phyloP scores from a whole-genome alignment of 2,113 vertebrate genomes.

The Acrocephalus arundinaceus region DNA sequence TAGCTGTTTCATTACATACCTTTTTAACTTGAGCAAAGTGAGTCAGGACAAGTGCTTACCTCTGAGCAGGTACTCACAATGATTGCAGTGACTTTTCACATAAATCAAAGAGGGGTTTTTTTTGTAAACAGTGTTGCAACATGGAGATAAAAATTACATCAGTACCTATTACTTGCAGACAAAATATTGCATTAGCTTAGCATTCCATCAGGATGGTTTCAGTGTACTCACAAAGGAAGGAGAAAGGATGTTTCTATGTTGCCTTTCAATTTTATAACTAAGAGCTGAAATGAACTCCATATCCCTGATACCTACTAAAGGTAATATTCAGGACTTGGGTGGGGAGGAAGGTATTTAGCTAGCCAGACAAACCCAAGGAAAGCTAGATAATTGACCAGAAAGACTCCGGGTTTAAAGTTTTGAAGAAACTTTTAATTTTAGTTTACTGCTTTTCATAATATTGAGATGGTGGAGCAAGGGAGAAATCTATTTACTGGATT shows the following conservation, averaged over 20 bases:
- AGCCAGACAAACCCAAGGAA: neutral
- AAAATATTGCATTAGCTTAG: neutral
- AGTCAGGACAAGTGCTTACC: constrained; percentile 1
- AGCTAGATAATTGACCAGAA: neutral
- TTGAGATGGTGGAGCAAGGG: neutral
- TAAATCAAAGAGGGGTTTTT: neutral
- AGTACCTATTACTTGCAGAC: neutral
- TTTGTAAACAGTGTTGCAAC: neutral
- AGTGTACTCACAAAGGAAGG: neutral
- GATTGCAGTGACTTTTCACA: neutral
- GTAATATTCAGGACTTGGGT: neutral
- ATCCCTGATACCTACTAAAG: neutral
- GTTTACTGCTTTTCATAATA: neutral
- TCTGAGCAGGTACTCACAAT: neutral
- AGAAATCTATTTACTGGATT: neutral
- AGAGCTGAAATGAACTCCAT: neutral
- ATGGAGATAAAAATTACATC: constrained; percentile 12
- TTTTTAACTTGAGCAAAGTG: neutral
- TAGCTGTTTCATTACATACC: neutral
- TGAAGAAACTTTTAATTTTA: neutral
- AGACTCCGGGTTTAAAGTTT: neutral
- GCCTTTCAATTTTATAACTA: neutral
- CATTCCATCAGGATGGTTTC: neutral
- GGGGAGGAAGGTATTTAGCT: neutral
- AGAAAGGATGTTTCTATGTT: neutral